Evolutionary conservation across 2,113 vertebrate species (phyloP), one percentile per base, ranked within the genome.

Genomic region (Guaruba guarouba): DNA sequence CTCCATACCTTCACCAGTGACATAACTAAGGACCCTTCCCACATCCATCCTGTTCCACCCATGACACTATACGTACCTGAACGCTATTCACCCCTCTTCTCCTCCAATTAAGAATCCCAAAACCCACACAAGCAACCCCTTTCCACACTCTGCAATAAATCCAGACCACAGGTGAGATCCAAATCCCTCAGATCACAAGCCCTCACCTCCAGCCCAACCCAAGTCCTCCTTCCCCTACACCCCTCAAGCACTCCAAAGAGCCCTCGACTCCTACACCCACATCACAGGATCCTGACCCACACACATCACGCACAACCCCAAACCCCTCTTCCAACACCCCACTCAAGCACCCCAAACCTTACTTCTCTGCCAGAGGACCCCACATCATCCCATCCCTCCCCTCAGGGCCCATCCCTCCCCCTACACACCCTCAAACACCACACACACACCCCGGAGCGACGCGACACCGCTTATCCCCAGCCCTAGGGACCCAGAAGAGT

Each of bases 11-110:
- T 29, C 49, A 29, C 1, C 7, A 80, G 23, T 18, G 27, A 17
- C 3, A 2, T 4, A 43, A 39, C 27, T 17, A 18, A 43, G 3
- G 11, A 13, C 17, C 11, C 44, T 69, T 44, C 39, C 61, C 14
- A 57, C 14, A 28, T 2, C 39, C 33, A 63, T 18, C 71, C 54
- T 27, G 22, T 20, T 39, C 15, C 20, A 7, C 8, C n/a, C 19
- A 13, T 7, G 27, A 6, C 4, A 7, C 22, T 5, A 19, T 0
- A 29, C 20, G 16, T 1, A 7, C 10, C 52, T 28, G 22, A 54
- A 10, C 4, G n/a, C 29, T 4, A 5, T 2, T 22, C 43, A 44
- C 5, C 3, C 3, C 24, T 54, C 67, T 63, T 39, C 35, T 79
- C 11, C 7, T 9, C 1, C 0, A 6, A 3, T 17, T 13, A 48